Evolutionary conservation across 2,113 vertebrate genomes (phyloP), one percentile per base, ranked within the genome.

Genomic region (Grallaria varia): DNA sequence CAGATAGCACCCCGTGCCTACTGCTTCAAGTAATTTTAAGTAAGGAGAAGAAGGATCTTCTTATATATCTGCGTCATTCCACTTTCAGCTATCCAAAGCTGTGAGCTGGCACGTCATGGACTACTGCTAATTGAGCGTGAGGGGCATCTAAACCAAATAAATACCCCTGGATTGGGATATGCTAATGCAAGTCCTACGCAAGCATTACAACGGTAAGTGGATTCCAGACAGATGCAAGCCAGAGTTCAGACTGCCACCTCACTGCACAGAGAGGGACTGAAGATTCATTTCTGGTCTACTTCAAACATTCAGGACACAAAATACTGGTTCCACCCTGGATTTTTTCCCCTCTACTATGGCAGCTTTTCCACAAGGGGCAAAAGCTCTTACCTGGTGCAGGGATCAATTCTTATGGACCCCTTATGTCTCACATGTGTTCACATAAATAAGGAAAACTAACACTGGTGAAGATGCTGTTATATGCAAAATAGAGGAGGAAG

Each of bases 291-390:
- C 37, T 45, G 52, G 21, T n/a, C 49, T 80, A 30, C 16, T 76
- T 63, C 24, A 84, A 20, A 24, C 16, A 39, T 24, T 78, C 27
- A 72, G 53, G 55, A 59, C 17, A 69, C 16, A 25, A 12, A 67
- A 39, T 18, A 39, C 27, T 39, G 15, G 7, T 58, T 52, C 31
- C 8, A 74, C 3, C 12, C 12, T 16, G 39, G 22, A 49, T 23
- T 11, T 42, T 24, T 53, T 37, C 1, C 0, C 9, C 31, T 80
- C 31, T 49, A 1, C 37, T 60, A 23, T 5, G 5, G 14, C 16
- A 90, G 72, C 27, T 21, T 78, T 92, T 37, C 24, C 24, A 37
- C 0, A 5, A 59, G 2, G 8, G 10, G 3, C 33, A 77, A 62
- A 77, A 78, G 42, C 47, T 83, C 8, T 50, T 67, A 67, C 7